Evolutionary conservation across 2,797 vertebrate genomes (phyloP).

Genomic region (Aldrovandia affinis): DNA sequence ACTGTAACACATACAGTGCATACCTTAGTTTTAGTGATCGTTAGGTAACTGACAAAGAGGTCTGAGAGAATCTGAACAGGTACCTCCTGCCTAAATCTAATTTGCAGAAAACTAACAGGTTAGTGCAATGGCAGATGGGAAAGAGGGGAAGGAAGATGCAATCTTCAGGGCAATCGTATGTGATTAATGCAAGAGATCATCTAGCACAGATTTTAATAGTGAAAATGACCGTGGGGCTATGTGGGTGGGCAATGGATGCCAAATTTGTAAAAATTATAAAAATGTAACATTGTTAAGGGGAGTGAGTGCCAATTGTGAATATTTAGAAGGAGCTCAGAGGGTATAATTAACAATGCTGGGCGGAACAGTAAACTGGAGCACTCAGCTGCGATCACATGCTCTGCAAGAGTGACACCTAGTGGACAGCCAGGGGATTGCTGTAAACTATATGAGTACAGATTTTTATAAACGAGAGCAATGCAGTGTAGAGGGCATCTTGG

Average conservation of each 20-base stretch:
- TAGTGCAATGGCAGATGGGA: background rate
- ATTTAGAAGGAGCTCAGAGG: background rate
- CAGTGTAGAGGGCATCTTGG: background rate
- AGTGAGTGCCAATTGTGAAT: background rate
- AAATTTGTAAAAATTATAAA: background rate
- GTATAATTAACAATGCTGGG: background rate
- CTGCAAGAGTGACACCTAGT: constrained; percentile 18
- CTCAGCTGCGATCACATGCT: background rate
- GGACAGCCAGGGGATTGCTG: background rate
- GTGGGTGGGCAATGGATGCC: background rate
- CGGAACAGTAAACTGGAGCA: background rate
- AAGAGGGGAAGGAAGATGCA: background rate
- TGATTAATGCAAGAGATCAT: background rate
- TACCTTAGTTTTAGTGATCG: background rate
- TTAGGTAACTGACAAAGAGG: background rate
- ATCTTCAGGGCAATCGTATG: background rate
- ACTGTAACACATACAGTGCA: background rate
- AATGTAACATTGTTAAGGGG: background rate
- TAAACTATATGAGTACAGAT: background rate
- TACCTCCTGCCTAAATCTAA: background rate
- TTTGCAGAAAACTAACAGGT: background rate
- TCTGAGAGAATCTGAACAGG: background rate
- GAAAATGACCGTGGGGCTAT: background rate
- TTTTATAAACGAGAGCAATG: background rate
- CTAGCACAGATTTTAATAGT: background rate